Base-by-base conservation (phyloP, 2,113 vertebrate genomes). In the Willisornis vidua region DNA sequence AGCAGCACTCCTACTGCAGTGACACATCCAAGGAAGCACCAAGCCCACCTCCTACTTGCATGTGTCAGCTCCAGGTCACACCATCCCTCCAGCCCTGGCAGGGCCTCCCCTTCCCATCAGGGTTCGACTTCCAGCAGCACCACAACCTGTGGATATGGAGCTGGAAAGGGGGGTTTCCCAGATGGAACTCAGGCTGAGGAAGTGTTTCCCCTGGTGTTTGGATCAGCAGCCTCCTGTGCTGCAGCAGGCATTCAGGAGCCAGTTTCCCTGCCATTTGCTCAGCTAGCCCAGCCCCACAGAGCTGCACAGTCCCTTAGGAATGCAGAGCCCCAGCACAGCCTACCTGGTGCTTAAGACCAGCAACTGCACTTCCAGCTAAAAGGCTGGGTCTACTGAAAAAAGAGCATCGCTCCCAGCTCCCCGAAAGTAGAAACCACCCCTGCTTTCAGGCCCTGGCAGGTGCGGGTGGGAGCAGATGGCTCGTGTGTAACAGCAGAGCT, bases 111-210 rank as follows among this genome's bases (percentile, higher is more conserved):
- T 22, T 33, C 14, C 29, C 18, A 8, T 41, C 61, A 31, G 29
- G 29, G 14, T 20, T 26, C 2, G 0, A 41, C 31, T 41, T 7
- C 48, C 61, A 82, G 25, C 63, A 86, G 75, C 49, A 22, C 31
- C 54, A 37, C 43, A 59, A 62, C 10, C 43, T 1, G 23, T 2
- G 43, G n/a, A 26, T 6, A 6, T 1, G 0, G 0, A 8, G 20
- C 75, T 65, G 19, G 26, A 83, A 68, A 10, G 10, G 35, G 3
- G 20, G 19, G 9, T 31, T 78, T 46, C 39, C 70, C 52, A 61
- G 26, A 1, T 3, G 1, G 23, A 43, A 48, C 14, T n/a, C 46
- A 11, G 11, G 8, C 26, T 72, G 31, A 37, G 59, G 9, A 19
- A 49, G 9, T 4, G 9, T 13, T 71, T n/a, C 63, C 46, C 6